Conservation (phyloP, 2,797 vertebrate species). For the Lophius americanus region DNA sequence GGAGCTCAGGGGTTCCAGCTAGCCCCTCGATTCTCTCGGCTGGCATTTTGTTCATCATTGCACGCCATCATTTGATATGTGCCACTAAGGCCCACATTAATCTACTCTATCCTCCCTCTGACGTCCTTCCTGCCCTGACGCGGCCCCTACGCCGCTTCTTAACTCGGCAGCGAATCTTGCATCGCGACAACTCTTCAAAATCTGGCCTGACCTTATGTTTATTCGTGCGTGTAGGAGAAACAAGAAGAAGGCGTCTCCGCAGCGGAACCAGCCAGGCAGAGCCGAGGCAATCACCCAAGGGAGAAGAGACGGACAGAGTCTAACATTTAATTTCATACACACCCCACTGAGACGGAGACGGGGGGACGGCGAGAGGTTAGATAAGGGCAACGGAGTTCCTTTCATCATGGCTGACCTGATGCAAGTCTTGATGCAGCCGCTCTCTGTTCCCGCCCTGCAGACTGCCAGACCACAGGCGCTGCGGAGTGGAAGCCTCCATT, state of each 20-base stretch:
- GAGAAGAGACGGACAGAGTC: conserved; percentile 34
- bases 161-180: conserved; percentile 24
- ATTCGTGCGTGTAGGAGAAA: conserved; percentile 62
- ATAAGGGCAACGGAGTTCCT: conserved; percentile 49
- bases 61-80: no score
- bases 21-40: no score
- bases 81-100: not conserved
- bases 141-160: conserved; percentile 16
- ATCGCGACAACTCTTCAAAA: conserved; percentile 13
- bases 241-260: conserved; percentile 35
- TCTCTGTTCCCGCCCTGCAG: conserved; percentile 29
- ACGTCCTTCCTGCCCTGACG: not conserved
- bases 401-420: conserved; percentile 53
- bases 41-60: no score
- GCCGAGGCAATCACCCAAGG: conserved; percentile 60
- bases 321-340: conserved; percentile 59
- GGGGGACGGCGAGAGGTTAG: conserved; percentile 49
- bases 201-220: conserved; percentile 63
- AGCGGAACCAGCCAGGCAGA: conserved; percentile 49
- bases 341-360: conserved; percentile 36
- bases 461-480: conserved; percentile 18
- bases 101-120: not conserved
- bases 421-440: conserved; percentile 46
- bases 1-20: no score
- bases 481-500: conserved; percentile 16